A percentile compares a stretch with the other conserved stretches of the same genome.
phyloP scores from a whole-genome alignment of 92 coral and sea anemone genomes.

The Pocillopora grandis region DNA sequence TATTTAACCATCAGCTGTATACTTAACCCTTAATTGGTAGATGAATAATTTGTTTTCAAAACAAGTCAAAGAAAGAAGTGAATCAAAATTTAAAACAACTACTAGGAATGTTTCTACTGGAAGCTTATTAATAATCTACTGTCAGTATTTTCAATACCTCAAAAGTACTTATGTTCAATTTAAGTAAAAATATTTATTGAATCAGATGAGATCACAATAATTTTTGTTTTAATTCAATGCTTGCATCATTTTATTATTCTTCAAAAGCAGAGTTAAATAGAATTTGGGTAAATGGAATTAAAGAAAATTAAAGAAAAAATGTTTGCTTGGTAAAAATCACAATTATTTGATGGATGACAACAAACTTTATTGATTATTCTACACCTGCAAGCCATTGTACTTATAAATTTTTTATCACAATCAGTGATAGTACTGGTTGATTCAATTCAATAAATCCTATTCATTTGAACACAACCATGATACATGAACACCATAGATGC shows the following conservation, averaged over 20 bases:
- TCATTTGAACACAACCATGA: not conserved
- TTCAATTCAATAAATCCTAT: too few relatives aligned
- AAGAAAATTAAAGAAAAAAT: too few relatives aligned
- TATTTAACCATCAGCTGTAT: constrained; percentile 8
- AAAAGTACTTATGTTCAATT: too few relatives aligned
- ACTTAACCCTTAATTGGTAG: constrained; percentile 11
- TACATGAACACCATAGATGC: not conserved
- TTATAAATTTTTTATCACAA: constrained; percentile 18
- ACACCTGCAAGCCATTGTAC: constrained; percentile 1
- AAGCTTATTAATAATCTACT: not conserved
- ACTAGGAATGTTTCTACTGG: not conserved
- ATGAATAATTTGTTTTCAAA: constrained; percentile 13
- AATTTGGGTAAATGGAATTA: too few relatives aligned
- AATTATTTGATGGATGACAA: not conserved
- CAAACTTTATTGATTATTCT: not conserved
- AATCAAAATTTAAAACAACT: not conserved
- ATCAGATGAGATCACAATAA: too few relatives aligned
- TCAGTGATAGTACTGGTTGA: not conserved
- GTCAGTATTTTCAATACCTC: too few relatives aligned
- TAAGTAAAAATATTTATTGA: too few relatives aligned
- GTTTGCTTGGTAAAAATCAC: too few relatives aligned
- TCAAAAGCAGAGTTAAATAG: too few relatives aligned
- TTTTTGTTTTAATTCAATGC: too few relatives aligned
- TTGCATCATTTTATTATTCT: too few relatives aligned
- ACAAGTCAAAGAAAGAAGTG: not conserved